These are phyloP conservation scores for Acanthurus lineatus DNA, from an alignment of 2,797 vertebrate species.

Conservation along the genomic window DNA sequence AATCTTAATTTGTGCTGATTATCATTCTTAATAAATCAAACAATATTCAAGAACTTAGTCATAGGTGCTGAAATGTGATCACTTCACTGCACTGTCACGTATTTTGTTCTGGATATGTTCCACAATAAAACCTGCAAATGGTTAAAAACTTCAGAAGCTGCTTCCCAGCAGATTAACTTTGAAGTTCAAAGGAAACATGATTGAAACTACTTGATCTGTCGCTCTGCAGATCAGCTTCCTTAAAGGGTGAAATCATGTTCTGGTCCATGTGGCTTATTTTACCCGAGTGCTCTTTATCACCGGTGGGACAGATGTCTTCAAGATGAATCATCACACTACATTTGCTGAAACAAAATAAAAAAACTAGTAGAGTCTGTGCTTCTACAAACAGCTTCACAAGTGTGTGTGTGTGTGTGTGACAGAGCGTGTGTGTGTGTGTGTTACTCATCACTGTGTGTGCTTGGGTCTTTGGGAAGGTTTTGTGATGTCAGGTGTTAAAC, in stretches of 20 bases:
- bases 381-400: conserved; percentile 57
- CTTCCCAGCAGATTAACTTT: conserved; percentile 25
- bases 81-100: conserved; percentile 5
- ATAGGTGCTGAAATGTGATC: background rate
- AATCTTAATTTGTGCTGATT: conserved; percentile 38
- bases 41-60: background rate
- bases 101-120: conserved; percentile 2
- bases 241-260: conserved; percentile 28
- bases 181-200: conserved; percentile 26
- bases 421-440: conserved; percentile 23
- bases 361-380: conserved; percentile 43
- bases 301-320: conserved; percentile 43
- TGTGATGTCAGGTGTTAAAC: conserved; percentile 48
- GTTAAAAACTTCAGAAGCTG: conserved; percentile 8
- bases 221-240: conserved; percentile 26
- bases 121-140: conserved; percentile 21
- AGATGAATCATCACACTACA: conserved; percentile 27
- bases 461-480: conserved; percentile 66
- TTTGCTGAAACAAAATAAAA: conserved; percentile 27
- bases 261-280: conserved; percentile 20
- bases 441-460: conserved; percentile 45
- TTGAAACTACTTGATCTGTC: conserved; percentile 18
- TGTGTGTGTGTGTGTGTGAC: conserved; percentile 43
- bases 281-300: conserved; percentile 43
- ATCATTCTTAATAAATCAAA: conserved; percentile 16